Evolutionary conservation across 1,140 invertebrate genomes (phyloP), one percentile per base, ranked within the genome.

Genomic region (Popillia japonica): DNA sequence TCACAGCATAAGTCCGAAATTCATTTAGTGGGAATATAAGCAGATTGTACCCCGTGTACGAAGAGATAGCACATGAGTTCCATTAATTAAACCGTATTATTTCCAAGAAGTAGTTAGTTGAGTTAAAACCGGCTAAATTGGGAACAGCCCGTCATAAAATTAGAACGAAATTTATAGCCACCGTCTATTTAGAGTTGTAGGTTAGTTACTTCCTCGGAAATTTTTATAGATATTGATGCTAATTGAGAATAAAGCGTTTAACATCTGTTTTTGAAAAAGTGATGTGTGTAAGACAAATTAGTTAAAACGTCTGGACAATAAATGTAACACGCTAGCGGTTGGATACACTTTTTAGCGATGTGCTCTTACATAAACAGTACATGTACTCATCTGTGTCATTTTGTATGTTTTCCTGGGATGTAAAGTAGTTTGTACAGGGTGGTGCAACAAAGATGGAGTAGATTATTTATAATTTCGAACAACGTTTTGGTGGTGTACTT

Each of bases 181-280:
- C 10, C 10, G 44, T 48, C 44, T 48, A 48, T 48, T 48, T 48
- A 48, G 44, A 48, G 44, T 17, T 48, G 44, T 48, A 48, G 44
- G 44, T 48, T 48, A 48, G 44, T 48, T 48, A 48, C 44, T 48
- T 48, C 44, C 44, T 48, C 44, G 44, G 44, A 48, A 10, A 48
- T 48, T 48, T 48, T 48, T 34, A 17, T 48, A 17, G 44, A 48
- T 48, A 48, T 48, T 48, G n/a, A 48, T 48, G 44, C n/a, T 48
- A 48, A 48, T 48, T 48, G 44, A 48, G 44, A 48, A 17, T 48
- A 48, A 48, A 48, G 44, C n/a, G 44, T 7, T 2, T 48, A 48
- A 48, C 44, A 48, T 48, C 44, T 48, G 44, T 17, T 48, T 17
- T 17, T 48, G 8, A 48, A 48, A 17, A 14, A 48, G n/a, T 14